Conservation (phyloP, 2,797 vertebrate species). For the Balearica regulorum region DNA sequence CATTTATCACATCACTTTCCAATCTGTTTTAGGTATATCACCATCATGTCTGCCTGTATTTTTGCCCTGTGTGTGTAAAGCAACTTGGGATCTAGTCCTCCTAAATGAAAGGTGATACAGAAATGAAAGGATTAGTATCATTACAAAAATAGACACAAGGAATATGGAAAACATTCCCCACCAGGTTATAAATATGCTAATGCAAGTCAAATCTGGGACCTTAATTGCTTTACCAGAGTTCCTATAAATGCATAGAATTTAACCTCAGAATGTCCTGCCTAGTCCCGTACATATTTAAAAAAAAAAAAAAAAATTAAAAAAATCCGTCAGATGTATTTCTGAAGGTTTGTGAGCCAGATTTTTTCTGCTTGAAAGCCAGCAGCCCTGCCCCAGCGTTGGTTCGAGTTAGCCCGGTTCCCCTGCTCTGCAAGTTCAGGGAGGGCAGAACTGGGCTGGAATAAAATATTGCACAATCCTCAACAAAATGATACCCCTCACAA, state of each 20-base stretch:
- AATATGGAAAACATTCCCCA: constrained; percentile 65
- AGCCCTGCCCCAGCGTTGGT: not conserved
- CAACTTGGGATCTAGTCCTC: constrained; percentile 11
- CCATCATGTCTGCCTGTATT: constrained; percentile 25
- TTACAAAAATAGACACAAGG: constrained; percentile 64
- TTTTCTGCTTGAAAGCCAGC: not conserved
- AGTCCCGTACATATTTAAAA: not conserved
- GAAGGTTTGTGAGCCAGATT: not conserved
- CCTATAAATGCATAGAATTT: constrained; percentile 60
- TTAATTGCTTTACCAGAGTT: constrained; percentile 69
- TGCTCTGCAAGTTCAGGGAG: constrained; percentile 1
- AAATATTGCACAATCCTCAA: not conserved
- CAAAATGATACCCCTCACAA: not conserved
- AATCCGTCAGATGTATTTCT: constrained; percentile 5
- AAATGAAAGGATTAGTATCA: constrained; percentile 64
- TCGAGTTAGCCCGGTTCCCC: not conserved
- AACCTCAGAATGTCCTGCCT: constrained; percentile 55
- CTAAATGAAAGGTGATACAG: constrained; percentile 65
- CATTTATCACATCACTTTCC: not conserved
- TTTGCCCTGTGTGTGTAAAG: constrained; percentile 23
- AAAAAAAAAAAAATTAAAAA: not conserved
- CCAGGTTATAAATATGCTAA: constrained; percentile 66
- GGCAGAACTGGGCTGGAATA: not conserved
- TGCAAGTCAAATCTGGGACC: constrained; percentile 54
- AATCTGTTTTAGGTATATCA: not conserved